Percentiles rank a stretch among this genome's conserved stretches.
Conservation (phyloP, 1,140 invertebrate genomes). For the Reticulitermes speratus region DNA sequence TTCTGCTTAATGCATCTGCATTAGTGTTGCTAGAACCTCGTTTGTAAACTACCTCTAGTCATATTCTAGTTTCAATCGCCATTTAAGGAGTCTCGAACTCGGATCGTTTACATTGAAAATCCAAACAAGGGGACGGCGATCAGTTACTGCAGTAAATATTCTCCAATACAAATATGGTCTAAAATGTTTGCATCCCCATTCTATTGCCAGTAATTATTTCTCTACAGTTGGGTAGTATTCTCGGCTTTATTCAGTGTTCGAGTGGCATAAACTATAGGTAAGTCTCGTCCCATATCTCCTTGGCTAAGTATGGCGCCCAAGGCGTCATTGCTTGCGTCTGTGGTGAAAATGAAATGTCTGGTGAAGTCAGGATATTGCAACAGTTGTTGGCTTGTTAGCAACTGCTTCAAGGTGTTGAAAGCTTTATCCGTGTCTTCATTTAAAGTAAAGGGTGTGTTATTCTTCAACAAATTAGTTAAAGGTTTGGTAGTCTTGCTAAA, state of each 20-base stretch:
- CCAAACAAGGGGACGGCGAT: too few relatives aligned
- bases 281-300: conserved; percentile 31
- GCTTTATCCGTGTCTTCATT: conserved; percentile 37
- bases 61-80: conserved; percentile 52
- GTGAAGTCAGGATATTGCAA: conserved; percentile 28
- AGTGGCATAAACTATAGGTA: conserved; percentile 41
- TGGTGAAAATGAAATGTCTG: not conserved
- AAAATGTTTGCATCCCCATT: conserved; percentile 50
- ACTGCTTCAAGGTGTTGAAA: conserved; percentile 40
- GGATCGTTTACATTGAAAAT: conserved; percentile 50
- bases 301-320: conserved; percentile 35
- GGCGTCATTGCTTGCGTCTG: conserved; percentile 30
- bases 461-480: conserved; percentile 44
- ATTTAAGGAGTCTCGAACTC: conserved; percentile 49
- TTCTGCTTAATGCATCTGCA: conserved; percentile 41
- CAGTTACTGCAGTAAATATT: conserved; percentile 52
- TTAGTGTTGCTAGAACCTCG: conserved; percentile 43
- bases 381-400: not conserved
- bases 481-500: conserved; percentile 45
- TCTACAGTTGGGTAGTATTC: conserved; percentile 48
- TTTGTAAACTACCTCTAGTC: conserved; percentile 49
- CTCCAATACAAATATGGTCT: conserved; percentile 49
- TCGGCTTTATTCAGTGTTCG: conserved; percentile 43
- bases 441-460: conserved; percentile 42
- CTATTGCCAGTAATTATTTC: conserved; percentile 54